Evolutionary conservation across 2,113 vertebrate species (phyloP), one percentile per base, ranked within the genome.

Genomic region (Podarcis muralis): DNA sequence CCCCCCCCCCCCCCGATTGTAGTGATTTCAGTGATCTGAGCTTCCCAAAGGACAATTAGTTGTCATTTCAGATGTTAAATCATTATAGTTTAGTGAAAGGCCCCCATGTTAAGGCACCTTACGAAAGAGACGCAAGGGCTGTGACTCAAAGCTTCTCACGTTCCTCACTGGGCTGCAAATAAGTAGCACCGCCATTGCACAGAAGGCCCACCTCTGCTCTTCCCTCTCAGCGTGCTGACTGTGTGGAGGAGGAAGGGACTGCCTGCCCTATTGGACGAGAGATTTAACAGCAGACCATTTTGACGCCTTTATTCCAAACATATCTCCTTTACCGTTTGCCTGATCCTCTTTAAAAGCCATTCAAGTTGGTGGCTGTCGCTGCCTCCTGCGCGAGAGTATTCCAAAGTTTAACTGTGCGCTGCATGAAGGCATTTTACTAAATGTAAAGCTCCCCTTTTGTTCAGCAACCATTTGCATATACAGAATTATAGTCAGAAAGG

Each of bases 61-160:
- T 81, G 7, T 57, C 0, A 0, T 5, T 0, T 1, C 23, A 75
- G 57, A 30, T 81, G 5, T 83, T n/a, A 2, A 7, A 0, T 2
- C 8, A 20, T 3, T 85, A 53, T 53, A 57, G 2, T 32, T 89
- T 89, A 25, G 0, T 1, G 0, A 9, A 80, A 59, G 76, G 1
- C 77, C 6, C 25, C 3, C 20, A 48, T 4, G 3, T 0, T 90
- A 72, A 79, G 65, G 59, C n/a, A 57, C 27, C 20, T 40, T 13
- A n/a, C 5, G 0, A 77, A 78, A 62, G 59, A 30, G 4, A 27
- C 11, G 22, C 35, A 32, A 87, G 27, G 53, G 2, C 30, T 27
- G 30, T 53, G 22, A 23, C 9, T 48, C 7, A 81, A 27, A 82
- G 53, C 1, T 81, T 27, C 53, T 87, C 6, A 81, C 6, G 32